phyloP scores from a whole-genome alignment of 2,113 vertebrate species.

The Onychostruthus taczanowskii region DNA sequence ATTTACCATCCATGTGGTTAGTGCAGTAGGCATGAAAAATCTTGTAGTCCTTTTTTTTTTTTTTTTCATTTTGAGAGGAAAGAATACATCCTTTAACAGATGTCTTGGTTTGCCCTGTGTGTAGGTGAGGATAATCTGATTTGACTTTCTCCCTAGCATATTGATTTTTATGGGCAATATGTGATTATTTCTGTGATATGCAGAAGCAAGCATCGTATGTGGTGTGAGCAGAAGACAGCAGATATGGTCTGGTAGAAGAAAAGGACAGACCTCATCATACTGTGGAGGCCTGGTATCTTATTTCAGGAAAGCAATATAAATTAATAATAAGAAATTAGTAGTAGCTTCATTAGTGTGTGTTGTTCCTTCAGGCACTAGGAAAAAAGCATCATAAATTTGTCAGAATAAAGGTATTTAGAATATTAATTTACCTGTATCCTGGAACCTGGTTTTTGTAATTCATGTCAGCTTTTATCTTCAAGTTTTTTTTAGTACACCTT shows the following conservation, averaged over 20 bases:
- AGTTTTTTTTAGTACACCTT: background rate
- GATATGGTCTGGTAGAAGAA: background rate
- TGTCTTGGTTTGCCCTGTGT: background rate
- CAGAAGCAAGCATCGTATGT: background rate
- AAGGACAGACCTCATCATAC: background rate
- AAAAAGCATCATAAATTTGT: background rate
- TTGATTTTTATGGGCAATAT: background rate
- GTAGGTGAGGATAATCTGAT: background rate
- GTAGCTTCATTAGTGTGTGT: background rate
- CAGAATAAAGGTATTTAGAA: background rate
- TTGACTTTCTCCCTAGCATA: background rate
- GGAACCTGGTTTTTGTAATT: background rate
- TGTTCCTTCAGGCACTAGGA: background rate
- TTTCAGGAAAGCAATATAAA: background rate
- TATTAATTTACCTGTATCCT: background rate
- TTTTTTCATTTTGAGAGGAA: background rate
- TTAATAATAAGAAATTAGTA: background rate
- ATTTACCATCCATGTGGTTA: background rate
- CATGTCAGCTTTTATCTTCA: background rate
- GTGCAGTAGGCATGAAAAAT: background rate
- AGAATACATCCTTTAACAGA: background rate
- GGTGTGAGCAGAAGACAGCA: background rate
- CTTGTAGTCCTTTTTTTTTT: background rate
- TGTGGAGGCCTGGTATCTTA: background rate
- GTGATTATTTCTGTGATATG: background rate